These are phyloP conservation scores for Poecilia picta DNA, from an alignment of 2,797 vertebrate genomes.

Conservation along the genomic window DNA sequence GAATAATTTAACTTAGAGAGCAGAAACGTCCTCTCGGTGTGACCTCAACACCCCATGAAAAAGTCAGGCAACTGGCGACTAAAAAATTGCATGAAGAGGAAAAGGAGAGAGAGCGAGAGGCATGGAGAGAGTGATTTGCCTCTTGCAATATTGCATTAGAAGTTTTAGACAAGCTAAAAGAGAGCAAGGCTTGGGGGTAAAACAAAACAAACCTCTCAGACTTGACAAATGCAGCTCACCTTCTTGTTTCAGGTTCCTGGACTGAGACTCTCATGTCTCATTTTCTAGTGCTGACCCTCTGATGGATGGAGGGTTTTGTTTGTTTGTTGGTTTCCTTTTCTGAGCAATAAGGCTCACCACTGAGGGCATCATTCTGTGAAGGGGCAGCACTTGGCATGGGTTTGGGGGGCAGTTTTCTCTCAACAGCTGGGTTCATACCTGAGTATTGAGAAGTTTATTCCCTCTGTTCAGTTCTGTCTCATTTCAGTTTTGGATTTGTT, in stretches of 20 bases:
- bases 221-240: constrained; percentile 41
- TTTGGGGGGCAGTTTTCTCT: background rate
- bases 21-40: constrained; percentile 66
- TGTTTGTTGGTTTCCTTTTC: background rate
- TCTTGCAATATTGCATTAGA: constrained; percentile 54
- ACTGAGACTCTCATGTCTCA: constrained; percentile 24
- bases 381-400: too few relatives aligned
- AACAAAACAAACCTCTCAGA: constrained; percentile 50
- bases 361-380: background rate
- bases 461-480: too few relatives aligned
- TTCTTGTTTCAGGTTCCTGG: constrained; percentile 9
- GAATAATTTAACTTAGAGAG: constrained; percentile 73
- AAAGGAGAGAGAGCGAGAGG: constrained; percentile 10
- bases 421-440: background rate
- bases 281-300: constrained; percentile 49
- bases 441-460: too few relatives aligned
- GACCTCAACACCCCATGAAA: constrained; percentile 33
- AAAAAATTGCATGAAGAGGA: constrained; percentile 36
- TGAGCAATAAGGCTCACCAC: background rate
- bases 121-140: constrained; percentile 41
- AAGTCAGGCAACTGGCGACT: constrained; percentile 37
- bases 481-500: too few relatives aligned
- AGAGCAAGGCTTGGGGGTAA: constrained; percentile 44
- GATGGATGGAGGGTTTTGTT: constrained; percentile 38
- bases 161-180: constrained; percentile 27